phyloP scores from a whole-genome alignment of 2,113 vertebrate species.

The Pseudois nayaur region DNA sequence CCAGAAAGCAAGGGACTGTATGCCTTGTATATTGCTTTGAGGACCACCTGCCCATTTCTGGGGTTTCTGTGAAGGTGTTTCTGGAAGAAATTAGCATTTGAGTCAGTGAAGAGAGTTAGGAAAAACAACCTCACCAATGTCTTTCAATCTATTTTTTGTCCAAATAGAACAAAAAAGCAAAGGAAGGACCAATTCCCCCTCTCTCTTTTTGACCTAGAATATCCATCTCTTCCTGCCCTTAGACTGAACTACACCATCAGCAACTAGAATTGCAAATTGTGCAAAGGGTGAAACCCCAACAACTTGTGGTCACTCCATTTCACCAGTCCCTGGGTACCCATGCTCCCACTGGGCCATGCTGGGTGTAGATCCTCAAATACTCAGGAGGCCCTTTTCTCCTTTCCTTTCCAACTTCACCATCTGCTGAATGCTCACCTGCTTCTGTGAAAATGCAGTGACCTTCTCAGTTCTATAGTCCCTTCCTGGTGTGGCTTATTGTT shows the following conservation, averaged over 20 bases:
- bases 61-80: not conserved
- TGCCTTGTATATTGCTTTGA: not conserved
- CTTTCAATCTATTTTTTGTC: not conserved
- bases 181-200: not conserved
- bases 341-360: accelerated
- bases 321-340: too few relatives aligned
- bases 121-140: too few relatives aligned
- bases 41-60: not conserved
- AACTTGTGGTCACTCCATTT: not conserved
- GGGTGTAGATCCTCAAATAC: not conserved
- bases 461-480: not conserved
- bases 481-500: not conserved
- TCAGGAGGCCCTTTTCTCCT: not conserved
- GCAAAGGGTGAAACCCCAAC: not conserved
- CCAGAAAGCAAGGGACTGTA: not conserved
- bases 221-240: not conserved
- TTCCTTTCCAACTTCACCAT: not conserved
- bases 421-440: not conserved
- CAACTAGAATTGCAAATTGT: not conserved
- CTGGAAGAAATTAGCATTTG: not conserved
- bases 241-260: not conserved
- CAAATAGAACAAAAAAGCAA: not conserved
- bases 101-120: not conserved
- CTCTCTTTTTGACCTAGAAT: not conserved
- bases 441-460: not conserved